Base-by-base conservation (phyloP, 1,140 invertebrate species). In the Papilio aristodemus region DNA sequence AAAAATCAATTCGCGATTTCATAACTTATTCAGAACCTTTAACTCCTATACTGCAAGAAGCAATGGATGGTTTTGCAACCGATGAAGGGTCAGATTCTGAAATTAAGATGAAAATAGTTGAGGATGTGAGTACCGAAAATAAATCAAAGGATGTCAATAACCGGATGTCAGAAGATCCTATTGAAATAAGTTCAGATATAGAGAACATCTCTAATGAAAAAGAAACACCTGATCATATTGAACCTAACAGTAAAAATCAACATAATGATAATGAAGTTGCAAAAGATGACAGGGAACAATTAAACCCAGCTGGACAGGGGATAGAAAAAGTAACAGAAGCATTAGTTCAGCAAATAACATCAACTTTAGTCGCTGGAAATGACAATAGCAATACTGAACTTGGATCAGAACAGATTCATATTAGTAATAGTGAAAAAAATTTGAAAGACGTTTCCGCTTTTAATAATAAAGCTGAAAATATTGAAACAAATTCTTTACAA, bases 11-110 rank as follows among this genome's bases (percentile, higher is more conserved):
- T 4, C 75, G 81, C 25, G 84, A 87, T 68, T 79, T 80, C 19
- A 84, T 86, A 62, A 85, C 79, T 11, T 85, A 86, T 75, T 79
- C 79, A 57, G 83, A 90, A 72, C 84, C 86, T 50, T 73, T 85
- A 27, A 83, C 82, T 54, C 83, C 82, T 8, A 81, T 83, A 70
- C 32, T 89, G 3, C 82, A 89, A 76, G 74, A 79, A 71, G 80
- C 87, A 38, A 69, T 89, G 19, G 72, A 89, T 68, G 89, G 87
- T 75, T 87, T 87, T 82, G 72, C 60, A 14, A 73, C 80, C 38
- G 87, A 89, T 71, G 76, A 79, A 17, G 63, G 50, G 32, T 77
- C 71, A 37, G 75, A 81, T 71, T 73, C 75, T 69, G 81, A 84
- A 66, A 69, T 70, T 43, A 73, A 70, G 64, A 78, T 86, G 79